These are phyloP conservation scores for Polydrusus tereticollis DNA, from an alignment of 2,888 invertebrate species.

Conservation along the genomic window DNA sequence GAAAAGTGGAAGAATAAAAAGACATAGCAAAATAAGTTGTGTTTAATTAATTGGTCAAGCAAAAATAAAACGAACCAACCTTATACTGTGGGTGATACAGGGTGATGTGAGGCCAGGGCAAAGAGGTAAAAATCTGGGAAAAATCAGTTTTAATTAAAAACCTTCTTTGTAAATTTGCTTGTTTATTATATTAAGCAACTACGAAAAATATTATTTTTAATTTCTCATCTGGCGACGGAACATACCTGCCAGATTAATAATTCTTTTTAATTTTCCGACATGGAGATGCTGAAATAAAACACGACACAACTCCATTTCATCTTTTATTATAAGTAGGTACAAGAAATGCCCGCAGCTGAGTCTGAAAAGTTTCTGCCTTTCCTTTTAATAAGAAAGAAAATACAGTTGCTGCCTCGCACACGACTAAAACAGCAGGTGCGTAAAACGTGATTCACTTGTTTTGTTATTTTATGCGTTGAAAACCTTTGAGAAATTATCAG, in stretches of 20 bases:
- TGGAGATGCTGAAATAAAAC: background rate
- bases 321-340: slow-evolving; percentile 26
- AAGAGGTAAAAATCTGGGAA: no score
- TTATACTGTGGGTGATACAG: no score
- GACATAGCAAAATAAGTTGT: no score
- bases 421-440: slow-evolving; percentile 27
- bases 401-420: slow-evolving; percentile 14
- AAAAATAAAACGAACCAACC: no score
- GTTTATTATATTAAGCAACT: no score
- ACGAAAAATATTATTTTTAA: background rate
- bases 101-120: no score
- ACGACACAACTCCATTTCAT: slow-evolving; percentile 14
- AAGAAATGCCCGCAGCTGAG: background rate
- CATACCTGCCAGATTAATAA: background rate
- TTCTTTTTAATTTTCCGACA: slow-evolving; percentile 12
- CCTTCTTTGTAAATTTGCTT: no score
- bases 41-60: no score
- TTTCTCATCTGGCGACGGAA: background rate
- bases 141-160: no score
- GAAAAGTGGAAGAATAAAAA: no score
- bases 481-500: slow-evolving; percentile 19
- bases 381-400: slow-evolving; percentile 23
- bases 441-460: slow-evolving; percentile 25
- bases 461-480: slow-evolving; percentile 23
- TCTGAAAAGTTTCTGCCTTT: slow-evolving; percentile 18